Evolutionary conservation across 2,888 invertebrate species (phyloP).

Genomic region (Leptura quadrifasciata): DNA sequence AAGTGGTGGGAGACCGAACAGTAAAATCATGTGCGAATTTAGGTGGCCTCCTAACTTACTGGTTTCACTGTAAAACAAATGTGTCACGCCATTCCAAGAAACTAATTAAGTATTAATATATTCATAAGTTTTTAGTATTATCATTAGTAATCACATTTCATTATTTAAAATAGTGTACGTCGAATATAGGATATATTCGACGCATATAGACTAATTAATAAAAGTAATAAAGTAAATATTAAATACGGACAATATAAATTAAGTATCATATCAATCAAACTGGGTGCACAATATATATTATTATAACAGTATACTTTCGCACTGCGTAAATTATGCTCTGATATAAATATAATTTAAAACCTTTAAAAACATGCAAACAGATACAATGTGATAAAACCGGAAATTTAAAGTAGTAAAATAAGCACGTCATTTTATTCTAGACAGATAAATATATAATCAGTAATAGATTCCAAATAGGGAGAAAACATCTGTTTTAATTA

Average conservation of each 20-base stretch:
- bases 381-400: neutral
- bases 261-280: too few relatives aligned
- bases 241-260: too few relatives aligned
- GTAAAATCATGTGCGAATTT: conserved; percentile 36
- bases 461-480: too few relatives aligned
- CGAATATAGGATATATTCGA: neutral
- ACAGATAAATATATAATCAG: neutral
- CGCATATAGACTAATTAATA: neutral
- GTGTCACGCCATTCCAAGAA: conserved; percentile 35
- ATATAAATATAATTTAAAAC: neutral
- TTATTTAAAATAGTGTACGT: neutral
- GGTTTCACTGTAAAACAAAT: conserved; percentile 18
- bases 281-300: too few relatives aligned
- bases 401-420: neutral
- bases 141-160: conserved; percentile 15
- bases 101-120: conserved; percentile 16
- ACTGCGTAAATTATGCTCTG: neutral
- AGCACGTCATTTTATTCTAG: neutral
- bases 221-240: too few relatives aligned
- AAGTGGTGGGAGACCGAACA: conserved; percentile 36
- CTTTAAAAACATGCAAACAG: neutral
- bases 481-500: too few relatives aligned
- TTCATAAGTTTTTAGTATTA: conserved; percentile 14
- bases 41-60: conserved; percentile 34
- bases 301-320: too few relatives aligned